phyloP scores from a whole-genome alignment of 30 jellyfish, hydroid and myxozoan genomes.

The Turritopsis rubra region DNA sequence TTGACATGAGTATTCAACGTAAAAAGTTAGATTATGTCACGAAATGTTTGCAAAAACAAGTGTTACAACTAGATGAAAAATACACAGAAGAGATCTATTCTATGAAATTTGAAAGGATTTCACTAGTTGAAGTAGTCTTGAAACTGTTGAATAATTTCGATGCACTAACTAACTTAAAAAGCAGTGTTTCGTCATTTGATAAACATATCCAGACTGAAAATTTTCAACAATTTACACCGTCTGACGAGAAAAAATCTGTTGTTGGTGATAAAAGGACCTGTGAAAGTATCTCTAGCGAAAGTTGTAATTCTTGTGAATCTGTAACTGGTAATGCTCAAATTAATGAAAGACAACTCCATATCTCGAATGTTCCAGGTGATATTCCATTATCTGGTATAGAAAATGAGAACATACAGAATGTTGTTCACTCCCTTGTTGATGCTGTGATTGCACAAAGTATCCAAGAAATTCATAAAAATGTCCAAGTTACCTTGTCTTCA shows the following conservation, averaged over 20 bases:
- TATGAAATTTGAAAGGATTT: not conserved
- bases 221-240: not conserved
- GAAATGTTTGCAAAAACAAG: not conserved
- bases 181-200: not conserved
- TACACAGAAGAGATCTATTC: not conserved
- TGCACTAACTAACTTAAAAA: not conserved
- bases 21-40: constrained; percentile 1
- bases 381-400: not conserved
- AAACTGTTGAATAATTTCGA: not conserved
- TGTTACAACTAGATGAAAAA: not conserved
- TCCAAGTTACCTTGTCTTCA: not conserved
- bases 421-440: not conserved
- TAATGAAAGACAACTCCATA: not conserved
- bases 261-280: not conserved
- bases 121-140: not conserved
- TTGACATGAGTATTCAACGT: constrained; percentile 17
- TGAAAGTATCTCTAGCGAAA: not conserved
- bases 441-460: not conserved
- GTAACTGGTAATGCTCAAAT: not conserved
- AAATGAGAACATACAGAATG: not conserved
- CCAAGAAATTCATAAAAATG: not conserved
- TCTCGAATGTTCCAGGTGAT: not conserved
- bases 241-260: not conserved
- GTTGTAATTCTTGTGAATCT: not conserved
- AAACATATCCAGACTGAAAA: not conserved